Evolutionary conservation across 1,140 invertebrate genomes (phyloP).

Genomic region (Microplitis demolitor): DNA sequence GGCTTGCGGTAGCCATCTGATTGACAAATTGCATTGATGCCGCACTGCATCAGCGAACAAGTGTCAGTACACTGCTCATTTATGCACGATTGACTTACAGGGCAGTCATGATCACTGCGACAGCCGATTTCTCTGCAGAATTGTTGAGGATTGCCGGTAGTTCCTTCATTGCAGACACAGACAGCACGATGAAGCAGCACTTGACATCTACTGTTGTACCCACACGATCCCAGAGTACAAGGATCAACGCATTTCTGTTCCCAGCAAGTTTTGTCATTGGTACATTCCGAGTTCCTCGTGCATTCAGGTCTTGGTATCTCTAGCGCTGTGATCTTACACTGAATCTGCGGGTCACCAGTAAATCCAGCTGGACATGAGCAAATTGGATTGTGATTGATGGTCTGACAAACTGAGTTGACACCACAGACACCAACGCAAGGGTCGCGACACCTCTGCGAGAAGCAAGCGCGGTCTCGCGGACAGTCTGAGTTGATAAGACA

Average conservation of each 20-base stretch:
- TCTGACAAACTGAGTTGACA: conserved; percentile 82
- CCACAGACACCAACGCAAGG: conserved; percentile 83
- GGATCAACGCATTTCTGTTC: conserved; percentile 78
- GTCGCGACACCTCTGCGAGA: conserved; percentile 79
- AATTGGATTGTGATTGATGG: conserved; percentile 78
- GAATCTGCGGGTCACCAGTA: conserved; percentile 77
- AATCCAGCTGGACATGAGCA: conserved; percentile 82
- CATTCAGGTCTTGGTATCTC: conserved; percentile 75
- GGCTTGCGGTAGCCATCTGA: conserved; percentile 73
- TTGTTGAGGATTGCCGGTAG: conserved; percentile 82
- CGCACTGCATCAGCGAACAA: conserved; percentile 80
- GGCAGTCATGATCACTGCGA: conserved; percentile 82
- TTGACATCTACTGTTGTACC: conserved; percentile 79
- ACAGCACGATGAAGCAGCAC: conserved; percentile 81
- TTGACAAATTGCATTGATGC: conserved; percentile 78
- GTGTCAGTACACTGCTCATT: conserved; percentile 83
- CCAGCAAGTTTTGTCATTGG: conserved; percentile 82
- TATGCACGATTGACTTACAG: conserved; percentile 80
- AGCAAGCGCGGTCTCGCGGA: conserved; percentile 78
- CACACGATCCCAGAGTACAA: conserved; percentile 76
- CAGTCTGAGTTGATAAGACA: conserved; percentile 86
- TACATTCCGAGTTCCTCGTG: conserved; percentile 77
- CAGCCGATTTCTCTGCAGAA: conserved; percentile 84
- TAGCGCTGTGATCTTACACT: conserved; percentile 63
- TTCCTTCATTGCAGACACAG: conserved; percentile 83